These are phyloP conservation scores for Zaprionus ghesquierei DNA, from an alignment of 1,140 invertebrate species.

Conservation along the genomic window DNA sequence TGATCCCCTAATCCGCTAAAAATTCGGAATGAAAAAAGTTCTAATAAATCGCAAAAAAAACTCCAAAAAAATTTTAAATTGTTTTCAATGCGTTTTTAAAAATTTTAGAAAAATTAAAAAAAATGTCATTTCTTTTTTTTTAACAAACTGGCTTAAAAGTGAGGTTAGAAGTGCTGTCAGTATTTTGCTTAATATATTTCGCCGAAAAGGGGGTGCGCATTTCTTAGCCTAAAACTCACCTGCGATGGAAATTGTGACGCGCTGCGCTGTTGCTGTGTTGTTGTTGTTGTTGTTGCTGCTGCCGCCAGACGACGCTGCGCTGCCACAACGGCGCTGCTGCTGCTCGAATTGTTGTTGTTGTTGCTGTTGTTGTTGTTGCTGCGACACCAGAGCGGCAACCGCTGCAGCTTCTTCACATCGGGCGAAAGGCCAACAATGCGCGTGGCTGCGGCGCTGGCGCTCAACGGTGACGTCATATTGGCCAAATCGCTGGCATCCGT, in stretches of 20 bases:
- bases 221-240: constrained; percentile 20
- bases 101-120: too few relatives aligned
- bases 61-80: too few relatives aligned
- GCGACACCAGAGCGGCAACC: constrained; percentile 59
- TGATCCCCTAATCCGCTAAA: too few relatives aligned
- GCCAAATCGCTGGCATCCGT: constrained; percentile 71
- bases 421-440: constrained; percentile 68
- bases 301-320: constrained; percentile 14
- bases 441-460: constrained; percentile 64
- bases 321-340: constrained; percentile 10
- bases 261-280: constrained; percentile 10
- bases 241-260: constrained; percentile 22
- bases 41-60: too few relatives aligned
- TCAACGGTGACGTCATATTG: constrained; percentile 64
- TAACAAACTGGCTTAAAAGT: too few relatives aligned
- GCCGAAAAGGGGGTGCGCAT: too few relatives aligned
- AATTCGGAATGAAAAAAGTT: too few relatives aligned
- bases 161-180: too few relatives aligned
- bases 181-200: too few relatives aligned
- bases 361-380: constrained; percentile 20
- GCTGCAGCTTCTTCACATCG: constrained; percentile 71
- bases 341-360: constrained; percentile 11
- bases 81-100: too few relatives aligned
- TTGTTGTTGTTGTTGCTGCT: constrained; percentile 19
- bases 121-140: too few relatives aligned